Base-by-base conservation (phyloP, 2,888 invertebrate genomes). In the Automeris io region DNA sequence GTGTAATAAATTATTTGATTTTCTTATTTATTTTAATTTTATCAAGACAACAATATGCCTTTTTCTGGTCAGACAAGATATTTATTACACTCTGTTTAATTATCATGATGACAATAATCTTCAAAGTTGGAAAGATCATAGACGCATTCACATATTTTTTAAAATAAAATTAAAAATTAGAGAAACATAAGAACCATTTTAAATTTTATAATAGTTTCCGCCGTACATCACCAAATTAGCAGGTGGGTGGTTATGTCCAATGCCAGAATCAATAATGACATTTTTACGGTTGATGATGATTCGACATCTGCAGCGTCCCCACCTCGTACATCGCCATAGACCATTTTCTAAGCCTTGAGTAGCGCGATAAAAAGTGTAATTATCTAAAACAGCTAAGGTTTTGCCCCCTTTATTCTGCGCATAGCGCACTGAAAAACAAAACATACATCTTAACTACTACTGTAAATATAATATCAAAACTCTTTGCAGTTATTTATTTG, bases 281-380 rank as follows among this genome's bases (percentile, higher is more conserved):
- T 39, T 33, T 49, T 37, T 0, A 64, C 61, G 8, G 13, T 53
- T 48, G 12, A 69, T 53, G 36, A 67, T 70, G 39, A 72, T 66
- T 23, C 70, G 53, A 5, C 70, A 66, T 42, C 61, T 68, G 41
- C 73, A 73, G 0, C 58, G 61, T 19, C 65, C 61, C 18, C 70
- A 61, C 9, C 61, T 61, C 8, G 72, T 67, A 33, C 68, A 73
- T 16, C 69, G 43, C 73, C 70, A 76, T 46, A 63, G 57, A 1
- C 46, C 47, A 2, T 43, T 46, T 11, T 39, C 39, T 18, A 9
- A 13, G 9, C 25, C 24, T 19, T 29, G 39, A 36, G 37, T 45
- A 42, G 37, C 56, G 49, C 39, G 50, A 49, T 68, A 69, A 40
- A 54, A 73, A 0, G 72, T 67, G 35, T 67, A 68, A 0, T 61